phyloP scores from a whole-genome alignment of 2,888 invertebrate species.

The Catocala nupta region DNA sequence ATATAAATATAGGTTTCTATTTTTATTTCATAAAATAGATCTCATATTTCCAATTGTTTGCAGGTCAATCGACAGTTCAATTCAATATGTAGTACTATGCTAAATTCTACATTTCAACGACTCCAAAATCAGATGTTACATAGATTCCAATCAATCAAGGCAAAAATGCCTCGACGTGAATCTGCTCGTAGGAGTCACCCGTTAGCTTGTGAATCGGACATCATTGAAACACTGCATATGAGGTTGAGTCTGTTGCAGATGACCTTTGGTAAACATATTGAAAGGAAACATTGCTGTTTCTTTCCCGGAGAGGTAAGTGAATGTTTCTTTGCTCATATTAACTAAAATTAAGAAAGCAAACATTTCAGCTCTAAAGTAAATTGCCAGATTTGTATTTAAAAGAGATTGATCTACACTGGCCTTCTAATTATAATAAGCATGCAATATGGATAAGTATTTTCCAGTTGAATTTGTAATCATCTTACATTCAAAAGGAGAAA shows the following conservation, averaged over 20 bases:
- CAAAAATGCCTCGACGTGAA: slow-evolving; percentile 96
- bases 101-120: slow-evolving; percentile 95
- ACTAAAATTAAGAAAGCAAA: no score
- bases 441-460: no score
- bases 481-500: not conserved
- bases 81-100: slow-evolving; percentile 91
- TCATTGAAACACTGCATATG: slow-evolving; percentile 97
- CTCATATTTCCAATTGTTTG: slow-evolving; percentile 21
- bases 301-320: slow-evolving; percentile 95
- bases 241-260: slow-evolving; percentile 96
- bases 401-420: no score
- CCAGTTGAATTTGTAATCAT: no score
- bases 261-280: slow-evolving; percentile 98
- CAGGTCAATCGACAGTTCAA: slow-evolving; percentile 95
- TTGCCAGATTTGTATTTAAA: no score
- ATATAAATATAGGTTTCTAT: not conserved
- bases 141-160: slow-evolving; percentile 95
- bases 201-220: slow-evolving; percentile 96
- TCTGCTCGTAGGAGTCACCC: slow-evolving; percentile 96
- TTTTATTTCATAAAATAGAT: not conserved
- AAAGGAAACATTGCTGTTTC: slow-evolving; percentile 97
- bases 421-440: no score
- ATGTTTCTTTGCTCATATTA: no score
- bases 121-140: slow-evolving; percentile 94
- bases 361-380: no score